Conservation (phyloP, 64 coral and sea anemone species). For the Actinia tenebrosa region DNA sequence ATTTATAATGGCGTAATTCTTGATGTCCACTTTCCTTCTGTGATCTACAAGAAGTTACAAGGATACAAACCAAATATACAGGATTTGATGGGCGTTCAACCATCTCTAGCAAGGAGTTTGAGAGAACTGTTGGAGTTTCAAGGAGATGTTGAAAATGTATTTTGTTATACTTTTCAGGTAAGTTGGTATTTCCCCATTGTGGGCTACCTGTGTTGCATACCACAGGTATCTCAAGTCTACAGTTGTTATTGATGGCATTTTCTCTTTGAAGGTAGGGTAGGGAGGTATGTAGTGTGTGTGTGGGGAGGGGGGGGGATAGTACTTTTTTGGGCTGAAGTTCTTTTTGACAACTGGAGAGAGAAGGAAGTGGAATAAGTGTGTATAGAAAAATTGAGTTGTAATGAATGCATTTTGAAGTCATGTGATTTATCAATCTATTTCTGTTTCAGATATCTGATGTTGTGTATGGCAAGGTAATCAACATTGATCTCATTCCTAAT, state of each 20-base stretch:
- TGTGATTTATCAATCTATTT: too few relatives aligned
- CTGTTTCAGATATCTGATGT: conserved; percentile 64
- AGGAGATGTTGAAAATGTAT: conserved; percentile 86
- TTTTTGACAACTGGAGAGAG: too few relatives aligned
- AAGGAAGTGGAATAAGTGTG: too few relatives aligned
- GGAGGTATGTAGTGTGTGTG: too few relatives aligned
- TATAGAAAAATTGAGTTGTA: too few relatives aligned
- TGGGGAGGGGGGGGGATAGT: too few relatives aligned
- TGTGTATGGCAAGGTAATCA: conserved; percentile 55
- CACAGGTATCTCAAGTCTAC: background rate
- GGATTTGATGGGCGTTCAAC: conserved; percentile 69
- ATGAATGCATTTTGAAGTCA: too few relatives aligned
- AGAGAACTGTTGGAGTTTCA: conserved; percentile 62
- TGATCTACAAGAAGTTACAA: conserved; percentile 97
- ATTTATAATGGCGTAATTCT: conserved; percentile 95
- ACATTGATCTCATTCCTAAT: conserved; percentile 63
- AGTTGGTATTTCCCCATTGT: background rate
- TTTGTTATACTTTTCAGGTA: conserved; percentile 96
- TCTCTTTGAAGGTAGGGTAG: too few relatives aligned
- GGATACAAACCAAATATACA: conserved; percentile 39
- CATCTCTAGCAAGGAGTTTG: conserved; percentile 76
- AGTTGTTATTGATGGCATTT: background rate
- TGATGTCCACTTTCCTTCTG: conserved; percentile 87
- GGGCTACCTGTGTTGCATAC: background rate
- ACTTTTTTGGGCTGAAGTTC: too few relatives aligned